Evolutionary conservation across 2,113 vertebrate genomes (phyloP), one percentile per base, ranked within the genome.

Genomic region (Clarias macrocephalus): DNA sequence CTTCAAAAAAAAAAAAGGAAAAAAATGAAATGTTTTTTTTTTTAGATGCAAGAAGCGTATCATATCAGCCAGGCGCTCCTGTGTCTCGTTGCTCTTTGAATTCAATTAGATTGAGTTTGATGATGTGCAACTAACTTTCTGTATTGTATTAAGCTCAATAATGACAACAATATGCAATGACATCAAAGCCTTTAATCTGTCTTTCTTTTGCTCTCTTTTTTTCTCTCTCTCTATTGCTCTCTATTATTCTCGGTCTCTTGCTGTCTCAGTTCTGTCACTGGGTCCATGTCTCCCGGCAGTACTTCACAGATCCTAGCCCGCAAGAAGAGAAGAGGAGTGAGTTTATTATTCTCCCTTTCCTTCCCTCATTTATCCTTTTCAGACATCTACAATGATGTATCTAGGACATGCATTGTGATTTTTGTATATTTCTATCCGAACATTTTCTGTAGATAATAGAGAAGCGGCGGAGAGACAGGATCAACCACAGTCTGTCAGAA

Each of bases 301-400:
- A 96, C 96, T 65, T 98, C 97, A 0, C 97, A 98, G 95, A 96
- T 97, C 88, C 95, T 98, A 93, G 98, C 98, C 89, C 95, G 98
- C 89, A 99, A 99, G 94, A 98, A 98, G 92, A 94, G 97, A 91
- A 94, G 98, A 96, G 98, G 97, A 95, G 98, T 99, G 92, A 97
- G 96, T 94, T 66, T 63, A 89, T 57, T 73, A 7, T 63, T 15
- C 81, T 83, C 79, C 48, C 76, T 73, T 57, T 28, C 2, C 33
- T 9, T 66, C 70, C 72, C 11, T 23, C 25, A 37, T 42, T 63
- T 30, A 63, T 33, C 56, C 76, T 42, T 52, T 62, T 33, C 79
- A 62, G 19, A 81, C 57, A 62, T 62, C 57, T 12, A 37, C 1
- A 7, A 30, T 30, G 52, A 57, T 19, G 6, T 48, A 77, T 37